Percentiles rank a stretch among this genome's conserved stretches.
These are phyloP conservation scores for Calameuta idolon DNA, from an alignment of 2,888 invertebrate genomes.

Conservation along the genomic window DNA sequence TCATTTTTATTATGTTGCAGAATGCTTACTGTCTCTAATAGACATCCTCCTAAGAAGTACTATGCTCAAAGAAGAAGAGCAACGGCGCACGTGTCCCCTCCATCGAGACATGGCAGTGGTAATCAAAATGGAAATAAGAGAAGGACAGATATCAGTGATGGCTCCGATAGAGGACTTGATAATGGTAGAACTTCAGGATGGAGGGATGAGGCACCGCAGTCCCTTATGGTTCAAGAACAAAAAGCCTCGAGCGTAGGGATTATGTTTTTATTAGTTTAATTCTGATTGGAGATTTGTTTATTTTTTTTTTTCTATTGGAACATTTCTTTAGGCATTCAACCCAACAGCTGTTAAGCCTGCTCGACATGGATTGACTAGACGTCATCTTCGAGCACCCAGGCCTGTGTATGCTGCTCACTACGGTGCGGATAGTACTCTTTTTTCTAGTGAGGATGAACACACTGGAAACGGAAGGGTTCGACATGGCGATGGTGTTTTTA, in stretches of 20 bases:
- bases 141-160: not conserved
- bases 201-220: not conserved
- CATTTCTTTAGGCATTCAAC: not conserved
- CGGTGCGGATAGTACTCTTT: conserved; percentile 49
- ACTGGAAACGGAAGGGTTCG: conserved; percentile 76
- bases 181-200: not conserved
- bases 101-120: not conserved
- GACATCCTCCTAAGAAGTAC: conserved; percentile 48
- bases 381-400: conserved; percentile 43
- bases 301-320: not conserved
- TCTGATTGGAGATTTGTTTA: not conserved
- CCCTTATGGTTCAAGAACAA: not conserved
- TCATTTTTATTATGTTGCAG: not conserved
- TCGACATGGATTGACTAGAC: conserved; percentile 36
- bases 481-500: conserved; percentile 73
- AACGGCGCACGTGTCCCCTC: not conserved
- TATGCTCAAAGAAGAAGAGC: conserved; percentile 27
- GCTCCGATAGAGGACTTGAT: not conserved
- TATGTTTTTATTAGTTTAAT: not conserved
- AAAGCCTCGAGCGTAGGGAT: not conserved
- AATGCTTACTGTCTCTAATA: conserved; percentile 12
- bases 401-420: conserved; percentile 55
- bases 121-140: not conserved
- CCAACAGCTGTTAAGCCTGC: not conserved
- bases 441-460: conserved; percentile 50